Evolutionary conservation across 2,113 vertebrate genomes (phyloP), one percentile per base, ranked within the genome.

Genomic region (Hymenochirus boettgeri): DNA sequence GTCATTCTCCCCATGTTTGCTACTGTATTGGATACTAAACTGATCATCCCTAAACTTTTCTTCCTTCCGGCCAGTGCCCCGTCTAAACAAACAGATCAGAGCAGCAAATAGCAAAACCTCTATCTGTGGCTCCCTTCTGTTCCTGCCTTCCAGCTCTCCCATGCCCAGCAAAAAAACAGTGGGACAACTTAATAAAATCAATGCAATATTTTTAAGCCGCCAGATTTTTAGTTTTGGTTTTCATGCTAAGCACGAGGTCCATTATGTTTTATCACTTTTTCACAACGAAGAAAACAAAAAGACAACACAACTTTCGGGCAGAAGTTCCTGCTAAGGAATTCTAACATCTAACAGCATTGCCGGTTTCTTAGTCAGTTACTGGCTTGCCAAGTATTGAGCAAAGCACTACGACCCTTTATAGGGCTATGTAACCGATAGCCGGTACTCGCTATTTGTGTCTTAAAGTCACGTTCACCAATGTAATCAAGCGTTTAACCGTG

Each of bases 101-200:
- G 77, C 10, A 7, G 55, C 57, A 4, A 72, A 76, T 69, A n/a
- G n/a, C n/a, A n/a, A 66, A 5, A 15, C 60, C 74, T 83, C 77
- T 79, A 85, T 88, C 86, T 86, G 65, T 33, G 35, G 62, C 56
- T 77, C 77, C 54, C 84, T 83, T 82, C 84, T 88, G 86, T 85
- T 84, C 86, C n/a, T n/a, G n/a, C 88, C 88, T 83, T 73, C 77
- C 76, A 72, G 47, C 70, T 70, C 13, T 17, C 23, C 33, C 61
- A 58, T 1, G 78, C 84, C 84, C n/a, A n/a, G n/a, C 83, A 82
- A 69, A 31, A 71, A 82, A 85, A 82, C 69, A 80, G 72, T 79
- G 80, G 73, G 47, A n/a, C n/a, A 17, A 8, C 18, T 42, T 42
- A 11, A 24, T n/a, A 7, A 60, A 45, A 48, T 69, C 56, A 60